phyloP scores from a whole-genome alignment of 2,113 vertebrate species.

The Physeter macrocephalus region DNA sequence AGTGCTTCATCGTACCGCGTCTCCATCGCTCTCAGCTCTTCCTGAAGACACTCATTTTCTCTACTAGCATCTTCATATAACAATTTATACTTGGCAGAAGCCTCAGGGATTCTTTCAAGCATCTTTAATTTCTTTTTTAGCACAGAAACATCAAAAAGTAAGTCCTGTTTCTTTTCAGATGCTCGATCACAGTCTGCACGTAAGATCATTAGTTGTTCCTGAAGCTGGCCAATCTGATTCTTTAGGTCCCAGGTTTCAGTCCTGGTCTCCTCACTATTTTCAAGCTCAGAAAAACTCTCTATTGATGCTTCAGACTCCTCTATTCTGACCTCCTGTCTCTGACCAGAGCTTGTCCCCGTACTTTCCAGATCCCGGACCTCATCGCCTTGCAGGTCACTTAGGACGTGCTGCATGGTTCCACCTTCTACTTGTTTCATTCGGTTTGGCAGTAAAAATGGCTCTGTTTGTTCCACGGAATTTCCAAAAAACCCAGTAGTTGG shows the following conservation, averaged over 20 bases:
- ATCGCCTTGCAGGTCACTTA: background rate
- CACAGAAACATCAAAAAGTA: conserved; percentile 60
- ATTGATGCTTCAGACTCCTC: conserved; percentile 62
- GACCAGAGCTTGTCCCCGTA: background rate
- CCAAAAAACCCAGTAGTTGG: background rate
- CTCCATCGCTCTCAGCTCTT: conserved; percentile 53
- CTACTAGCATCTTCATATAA: background rate
- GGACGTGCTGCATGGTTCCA: accelerated
- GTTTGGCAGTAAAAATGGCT: background rate
- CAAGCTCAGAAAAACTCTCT: conserved; percentile 62
- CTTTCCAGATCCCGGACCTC: background rate
- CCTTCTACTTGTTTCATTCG: background rate
- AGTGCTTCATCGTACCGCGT: conserved; percentile 18
- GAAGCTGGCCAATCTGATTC: conserved; percentile 31
- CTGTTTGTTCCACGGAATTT: background rate
- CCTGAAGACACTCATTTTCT: conserved; percentile 62
- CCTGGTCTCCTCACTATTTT: conserved; percentile 59
- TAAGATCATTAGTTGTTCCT: conserved; percentile 25
- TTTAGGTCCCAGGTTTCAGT: conserved; percentile 20
- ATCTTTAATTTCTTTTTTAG: conserved; percentile 61
- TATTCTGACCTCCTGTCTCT: background rate
- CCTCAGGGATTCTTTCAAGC: conserved; percentile 63
- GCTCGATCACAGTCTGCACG: conserved; percentile 59
- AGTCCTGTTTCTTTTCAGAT: conserved; percentile 63
- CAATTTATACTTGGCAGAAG: background rate